Base-by-base conservation (phyloP, 1,140 invertebrate genomes). In the Apis dorsata region DNA sequence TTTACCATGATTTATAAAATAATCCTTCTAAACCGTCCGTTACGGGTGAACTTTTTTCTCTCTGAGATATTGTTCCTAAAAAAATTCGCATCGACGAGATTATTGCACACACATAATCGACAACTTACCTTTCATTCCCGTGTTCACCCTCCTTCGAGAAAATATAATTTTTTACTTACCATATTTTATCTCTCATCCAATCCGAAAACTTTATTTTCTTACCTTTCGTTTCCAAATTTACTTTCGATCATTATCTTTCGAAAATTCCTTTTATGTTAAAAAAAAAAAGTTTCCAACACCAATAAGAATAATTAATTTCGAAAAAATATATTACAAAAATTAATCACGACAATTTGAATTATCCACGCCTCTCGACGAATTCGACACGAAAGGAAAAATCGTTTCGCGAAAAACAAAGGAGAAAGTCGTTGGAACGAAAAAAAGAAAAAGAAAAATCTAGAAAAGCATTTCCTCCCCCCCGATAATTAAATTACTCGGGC, bases 81-180 rank as follows among this genome's bases (percentile, higher is more conserved):
- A 44, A 44, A 44, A 17, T 74, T 80, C 73, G 28, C 79, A 80
- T 72, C 72, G 63, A 80, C 72, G 55, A 80, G 63, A 80, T 72
- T 73, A 19, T 53, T n/a, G 51, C 17, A 62, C 55, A 62, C 49
- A 24, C 17, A 21, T 57, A 9, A 9, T 7, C 5, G 3, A 34
- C 34, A 69, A 21, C 19, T 69, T 49, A 10, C 2, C 21, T 13
- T 12, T 8, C 8, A 44, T 28, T 57, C 68, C 19, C 44, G 12
- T 17, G 4, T 44, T 44, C 24, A 10, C 11, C 1, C 44, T 28
- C 15, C 1, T 19, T 28, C 2, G 34, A 34, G 34, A 3, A 34
- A 3, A 34, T 34, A 34, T 3, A 24, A 24, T 24, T 24, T 0
- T 34, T 44, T 44, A 44, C 34, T 44, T 44, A 44, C 34, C 34